These are phyloP conservation scores for Acanthacorydalis orientalis DNA, from an alignment of 2,888 invertebrate genomes.

Conservation along the genomic window DNA sequence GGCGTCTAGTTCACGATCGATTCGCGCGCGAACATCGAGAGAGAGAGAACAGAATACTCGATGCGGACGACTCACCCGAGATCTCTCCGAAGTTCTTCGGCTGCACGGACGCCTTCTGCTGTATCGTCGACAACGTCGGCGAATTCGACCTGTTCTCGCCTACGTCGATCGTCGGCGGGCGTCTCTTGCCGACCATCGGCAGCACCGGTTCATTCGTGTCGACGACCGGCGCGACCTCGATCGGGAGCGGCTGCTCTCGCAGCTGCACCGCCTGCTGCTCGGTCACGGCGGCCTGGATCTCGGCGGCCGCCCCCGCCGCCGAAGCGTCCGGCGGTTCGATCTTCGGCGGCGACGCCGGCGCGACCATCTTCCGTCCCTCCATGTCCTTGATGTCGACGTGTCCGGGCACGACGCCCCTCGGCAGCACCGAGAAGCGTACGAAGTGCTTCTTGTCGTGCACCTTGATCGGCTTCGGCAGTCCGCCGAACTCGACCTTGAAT, in stretches of 20 bases:
- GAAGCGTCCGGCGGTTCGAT: slow-evolving; percentile 14
- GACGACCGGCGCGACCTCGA: slow-evolving; percentile 7
- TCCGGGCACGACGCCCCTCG: slow-evolving; percentile 55
- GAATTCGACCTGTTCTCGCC: slow-evolving; percentile 19
- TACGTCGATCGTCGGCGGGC: slow-evolving; percentile 10
- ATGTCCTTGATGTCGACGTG: slow-evolving; percentile 52
- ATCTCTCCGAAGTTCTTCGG: slow-evolving; percentile 10
- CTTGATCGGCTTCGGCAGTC: slow-evolving; percentile 61
- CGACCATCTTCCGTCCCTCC: slow-evolving; percentile 37
- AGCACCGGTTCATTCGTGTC: slow-evolving; percentile 19
- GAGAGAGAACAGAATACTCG: too few species aligned
- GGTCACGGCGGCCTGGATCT: slow-evolving; percentile 10
- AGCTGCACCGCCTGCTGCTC: background rate
- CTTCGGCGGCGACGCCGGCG: slow-evolving; percentile 14
- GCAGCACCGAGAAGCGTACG: slow-evolving; percentile 62
- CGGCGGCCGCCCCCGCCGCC: slow-evolving; percentile 15
- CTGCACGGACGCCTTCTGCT: background rate
- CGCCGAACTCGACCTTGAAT: slow-evolving; percentile 67
- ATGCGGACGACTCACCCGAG: slow-evolving; percentile 20
- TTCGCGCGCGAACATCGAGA: too few species aligned
- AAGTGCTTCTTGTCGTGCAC: slow-evolving; percentile 63
- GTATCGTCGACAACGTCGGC: slow-evolving; percentile 13
- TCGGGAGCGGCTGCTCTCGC: background rate
- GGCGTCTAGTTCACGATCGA: too few species aligned
- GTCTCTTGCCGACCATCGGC: slow-evolving; percentile 15